Base-by-base conservation (phyloP, 2,797 vertebrate genomes). In the Melanotaenia boesemani region DNA sequence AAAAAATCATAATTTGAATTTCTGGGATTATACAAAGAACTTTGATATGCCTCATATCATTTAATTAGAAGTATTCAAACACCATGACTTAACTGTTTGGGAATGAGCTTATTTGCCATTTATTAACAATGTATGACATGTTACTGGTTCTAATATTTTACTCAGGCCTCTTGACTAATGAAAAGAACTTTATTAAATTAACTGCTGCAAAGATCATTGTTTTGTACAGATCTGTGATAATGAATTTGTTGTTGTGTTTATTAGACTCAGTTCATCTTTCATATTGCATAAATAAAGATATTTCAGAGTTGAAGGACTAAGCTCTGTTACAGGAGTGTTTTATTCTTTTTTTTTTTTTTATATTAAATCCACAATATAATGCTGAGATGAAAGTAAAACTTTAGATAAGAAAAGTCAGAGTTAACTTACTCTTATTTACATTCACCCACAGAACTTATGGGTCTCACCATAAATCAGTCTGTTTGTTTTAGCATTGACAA, bases 221-320 rank as follows among this genome's bases (percentile, higher is more conserved):
- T 90, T 89, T 89, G 85, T 89, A 88, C 81, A 86, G 75, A 79
- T 76, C 73, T 90, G 87, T 91, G 85, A 83, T 88, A 58, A 81
- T 88, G 73, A 81, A 82, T 52, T 79, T 86, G 83, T 82, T 78
- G 64, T 70, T 80, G 86, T 92, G 88, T 81, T 87, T 82, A 79
- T 72, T 82, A 78, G 80, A 86, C 72, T 77, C 46, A 26, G 70
- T 76, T 72, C 50, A 0, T 78, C 63, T 82, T 74, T 88, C 79
- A 83, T 76, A 79, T 77, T 80, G 73, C 76, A 82, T 84, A 83
- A 93, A 89, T 92, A 92, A 90, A 93, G 56, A 74, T 63, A 83
- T 86, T 85, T 86, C 85, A 78, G 61, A 74, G 36, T 75, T 76
- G 59, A 67, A 76, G 26, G 57, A 63, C 72, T 79, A 37, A 10